Evolutionary conservation across 2,888 invertebrate species (phyloP), one percentile per base, ranked within the genome.

Genomic region (Tridacna gigas): DNA sequence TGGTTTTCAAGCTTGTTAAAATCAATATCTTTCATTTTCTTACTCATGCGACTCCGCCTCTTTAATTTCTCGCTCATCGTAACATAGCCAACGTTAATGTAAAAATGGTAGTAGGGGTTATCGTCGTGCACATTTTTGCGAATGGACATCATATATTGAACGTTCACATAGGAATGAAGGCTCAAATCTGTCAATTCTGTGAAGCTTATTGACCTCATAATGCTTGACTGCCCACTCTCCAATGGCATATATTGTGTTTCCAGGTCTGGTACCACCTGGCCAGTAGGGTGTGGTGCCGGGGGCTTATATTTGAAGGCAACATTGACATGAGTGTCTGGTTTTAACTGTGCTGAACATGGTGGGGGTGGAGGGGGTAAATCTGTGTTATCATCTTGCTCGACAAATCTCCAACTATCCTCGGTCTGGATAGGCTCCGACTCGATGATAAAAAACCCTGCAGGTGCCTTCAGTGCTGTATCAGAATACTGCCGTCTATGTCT

Each of bases 1-100:
- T 89, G 89, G 66, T 79, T 88, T 26, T 84, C 83, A 22, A 89
- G 65, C 45, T 80, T 66, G 56, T 88, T 85, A 66, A 85, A 82
- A 60, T 88, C 83, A 18, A 88, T 63, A 12, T 84, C 74, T 25
- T 69, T 77, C 56, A 89, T 37, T 28, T 84, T 74, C 20, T 74
- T 51, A 20, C 82, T 83, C 20, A 89, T 73, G 2, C 84, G 75
- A 18, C 80, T 83, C 13, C 82, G 26, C 12, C 89, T 51, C 22
- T 79, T 77, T 13, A 88, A 56, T 66, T 86, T 88, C 47, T 84
- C 82, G 20, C 85, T 86, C 82, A 86, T 82, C 18, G 74, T 25
- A 11, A 88, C 74, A 69, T 82, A 63, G 9, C 88, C 88, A 22
- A 63, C 37, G 74, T 88, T 88, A 74, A 82, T 82, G 77, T 88